Evolutionary conservation across 2,113 vertebrate genomes (phyloP).

Genomic region (Calyptommatus sinebrachiatus): DNA sequence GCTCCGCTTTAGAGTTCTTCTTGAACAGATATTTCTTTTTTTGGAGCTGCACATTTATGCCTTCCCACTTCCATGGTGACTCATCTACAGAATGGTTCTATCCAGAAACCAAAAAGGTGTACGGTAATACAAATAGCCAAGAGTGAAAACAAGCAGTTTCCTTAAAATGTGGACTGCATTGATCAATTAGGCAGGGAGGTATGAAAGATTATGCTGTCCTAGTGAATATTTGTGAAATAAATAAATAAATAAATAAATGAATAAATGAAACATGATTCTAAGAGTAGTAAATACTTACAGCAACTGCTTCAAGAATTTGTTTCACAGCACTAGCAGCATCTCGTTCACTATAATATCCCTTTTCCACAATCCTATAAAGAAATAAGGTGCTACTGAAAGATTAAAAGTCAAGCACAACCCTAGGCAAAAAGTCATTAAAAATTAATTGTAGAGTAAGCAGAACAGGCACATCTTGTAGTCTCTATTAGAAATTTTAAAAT

Average conservation of each 20-base stretch:
- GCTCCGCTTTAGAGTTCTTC: too few species aligned
- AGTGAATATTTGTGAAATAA: conserved; percentile 6
- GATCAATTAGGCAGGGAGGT: background rate
- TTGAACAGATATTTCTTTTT: too few species aligned
- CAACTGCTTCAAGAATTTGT: conserved; percentile 85
- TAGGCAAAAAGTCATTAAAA: conserved; percentile 24
- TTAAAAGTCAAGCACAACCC: background rate
- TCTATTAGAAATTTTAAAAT: background rate
- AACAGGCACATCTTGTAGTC: conserved; percentile 9
- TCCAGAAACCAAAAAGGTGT: too few species aligned
- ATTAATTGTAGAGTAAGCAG: conserved; percentile 20
- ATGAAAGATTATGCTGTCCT: background rate
- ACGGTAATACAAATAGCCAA: background rate
- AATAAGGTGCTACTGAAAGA: conserved; percentile 27
- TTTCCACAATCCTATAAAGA: conserved; percentile 84
- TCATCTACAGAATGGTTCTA: too few species aligned
- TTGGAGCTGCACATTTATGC: too few species aligned
- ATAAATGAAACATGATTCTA: conserved; percentile 9
- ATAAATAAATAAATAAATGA: too few species aligned
- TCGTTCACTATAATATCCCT: conserved; percentile 86
- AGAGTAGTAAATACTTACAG: conserved; percentile 75
- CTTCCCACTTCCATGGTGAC: background rate
- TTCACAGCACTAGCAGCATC: conserved; percentile 87
- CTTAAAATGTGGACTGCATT: background rate
- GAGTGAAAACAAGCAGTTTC: background rate